Percentiles rank a stretch among this genome's conserved stretches.
Conservation (phyloP, 2,888 invertebrate species). For the Chironomus riparius region DNA sequence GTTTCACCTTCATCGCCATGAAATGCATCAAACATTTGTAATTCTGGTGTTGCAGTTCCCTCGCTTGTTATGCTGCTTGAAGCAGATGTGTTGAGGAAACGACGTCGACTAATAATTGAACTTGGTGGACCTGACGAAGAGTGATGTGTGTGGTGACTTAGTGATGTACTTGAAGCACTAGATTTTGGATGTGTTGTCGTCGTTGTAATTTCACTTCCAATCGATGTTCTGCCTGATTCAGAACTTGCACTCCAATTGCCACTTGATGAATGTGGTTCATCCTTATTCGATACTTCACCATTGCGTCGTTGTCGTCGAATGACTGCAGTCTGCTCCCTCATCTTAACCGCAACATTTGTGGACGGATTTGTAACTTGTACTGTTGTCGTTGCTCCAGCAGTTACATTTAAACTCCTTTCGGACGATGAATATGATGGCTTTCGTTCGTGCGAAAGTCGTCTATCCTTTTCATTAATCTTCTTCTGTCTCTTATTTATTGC, state of each 20-base stretch:
- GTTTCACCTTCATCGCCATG: conserved; percentile 76
- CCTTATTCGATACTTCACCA: conserved; percentile 51
- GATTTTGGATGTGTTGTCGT: conserved; percentile 61
- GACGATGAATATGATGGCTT: conserved; percentile 71
- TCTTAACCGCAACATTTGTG: conserved; percentile 48
- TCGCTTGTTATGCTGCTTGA: conserved; percentile 78
- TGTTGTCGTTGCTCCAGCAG: conserved; percentile 42
- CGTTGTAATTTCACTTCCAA: conserved; percentile 71
- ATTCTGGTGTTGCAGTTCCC: conserved; percentile 74
- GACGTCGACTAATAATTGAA: conserved; percentile 57
- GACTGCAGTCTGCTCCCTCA: conserved; percentile 59
- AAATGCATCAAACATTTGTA: conserved; percentile 58
- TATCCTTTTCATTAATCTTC: conserved; percentile 49
- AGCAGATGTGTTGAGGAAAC: conserved; percentile 63
- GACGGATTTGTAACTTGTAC: conserved; percentile 36
- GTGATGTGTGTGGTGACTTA: conserved; percentile 49
- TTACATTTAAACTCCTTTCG: conserved; percentile 57
- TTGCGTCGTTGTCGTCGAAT: conserved; percentile 61
- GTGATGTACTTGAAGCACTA: conserved; percentile 59
- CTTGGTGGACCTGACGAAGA: conserved; percentile 51
- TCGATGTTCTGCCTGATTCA: conserved; percentile 76
- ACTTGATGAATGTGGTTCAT: conserved; percentile 79
- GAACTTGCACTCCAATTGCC: conserved; percentile 95
- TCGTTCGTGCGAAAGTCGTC: conserved; percentile 61
- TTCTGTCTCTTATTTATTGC: conserved; percentile 54